These are phyloP conservation scores for Crax fasciolata DNA, from an alignment of 2,797 vertebrate genomes.

Conservation along the genomic window DNA sequence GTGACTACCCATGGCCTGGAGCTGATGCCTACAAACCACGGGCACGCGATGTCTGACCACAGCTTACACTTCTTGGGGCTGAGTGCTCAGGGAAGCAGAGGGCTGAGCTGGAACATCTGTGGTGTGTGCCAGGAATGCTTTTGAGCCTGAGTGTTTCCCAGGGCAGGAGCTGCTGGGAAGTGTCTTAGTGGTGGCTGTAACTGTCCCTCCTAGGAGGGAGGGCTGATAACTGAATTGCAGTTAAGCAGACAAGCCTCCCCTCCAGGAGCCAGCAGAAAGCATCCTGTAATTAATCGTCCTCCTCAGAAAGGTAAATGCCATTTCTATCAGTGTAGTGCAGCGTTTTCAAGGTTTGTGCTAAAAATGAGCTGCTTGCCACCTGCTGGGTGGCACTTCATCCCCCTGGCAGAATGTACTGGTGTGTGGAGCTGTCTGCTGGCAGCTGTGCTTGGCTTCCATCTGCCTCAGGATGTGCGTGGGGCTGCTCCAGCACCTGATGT, in stretches of 20 bases:
- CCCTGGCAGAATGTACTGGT: neutral
- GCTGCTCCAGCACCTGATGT: neutral
- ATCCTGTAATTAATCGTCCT: neutral
- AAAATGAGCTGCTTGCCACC: neutral
- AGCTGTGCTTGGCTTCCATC: neutral
- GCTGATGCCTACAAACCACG: neutral
- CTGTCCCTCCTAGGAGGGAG: neutral
- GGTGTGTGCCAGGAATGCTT: neutral
- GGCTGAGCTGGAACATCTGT: conserved; percentile 17
- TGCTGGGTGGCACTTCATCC: neutral
- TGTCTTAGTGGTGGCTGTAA: neutral
- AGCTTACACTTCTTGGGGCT: neutral
- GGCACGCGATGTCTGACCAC: neutral
- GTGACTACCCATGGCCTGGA: neutral
- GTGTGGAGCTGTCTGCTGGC: neutral
- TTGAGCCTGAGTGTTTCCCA: neutral
- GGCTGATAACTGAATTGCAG: neutral
- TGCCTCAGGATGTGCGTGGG: accelerated
- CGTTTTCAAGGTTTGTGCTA: neutral
- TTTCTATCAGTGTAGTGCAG: neutral
- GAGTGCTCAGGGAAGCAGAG: neutral
- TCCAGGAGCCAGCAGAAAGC: conserved; percentile 4
- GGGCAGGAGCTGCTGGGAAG: neutral
- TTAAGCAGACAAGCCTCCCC: neutral
- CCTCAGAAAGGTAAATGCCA: conserved; percentile 12